phyloP scores from a whole-genome alignment of 2,888 invertebrate species.

The Oxytorus armatus region DNA sequence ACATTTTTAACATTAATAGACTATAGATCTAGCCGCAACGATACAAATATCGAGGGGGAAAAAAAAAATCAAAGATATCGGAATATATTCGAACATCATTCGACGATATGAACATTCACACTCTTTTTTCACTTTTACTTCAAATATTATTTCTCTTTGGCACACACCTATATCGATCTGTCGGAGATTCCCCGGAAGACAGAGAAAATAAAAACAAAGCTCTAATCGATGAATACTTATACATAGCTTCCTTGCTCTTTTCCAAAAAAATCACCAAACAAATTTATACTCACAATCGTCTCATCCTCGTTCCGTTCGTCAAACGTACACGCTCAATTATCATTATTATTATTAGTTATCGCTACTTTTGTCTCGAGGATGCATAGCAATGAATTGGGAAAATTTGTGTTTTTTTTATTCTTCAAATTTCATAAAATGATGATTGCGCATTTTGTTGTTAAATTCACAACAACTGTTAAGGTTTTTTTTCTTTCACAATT shows the following conservation, averaged over 20 bases:
- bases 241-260: not conserved
- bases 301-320: not conserved
- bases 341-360: slow-evolving; percentile 16
- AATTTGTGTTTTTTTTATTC: no score
- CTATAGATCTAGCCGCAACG: slow-evolving; percentile 46
- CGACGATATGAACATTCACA: slow-evolving; percentile 41
- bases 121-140: not conserved
- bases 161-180: slow-evolving; percentile 33
- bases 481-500: no score
- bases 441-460: no score
- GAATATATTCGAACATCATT: slow-evolving; percentile 4
- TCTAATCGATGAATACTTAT: not conserved
- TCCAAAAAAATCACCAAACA: no score
- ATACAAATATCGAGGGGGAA: slow-evolving; percentile 34
- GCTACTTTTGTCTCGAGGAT: slow-evolving; percentile 22
- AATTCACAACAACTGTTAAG: no score
- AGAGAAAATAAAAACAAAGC: slow-evolving; percentile 16
- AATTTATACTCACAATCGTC: slow-evolving; percentile 2
- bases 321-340: slow-evolving; percentile 14
- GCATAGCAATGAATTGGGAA: not conserved
- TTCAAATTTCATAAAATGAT: no score
- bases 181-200: slow-evolving; percentile 32
- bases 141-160: slow-evolving; percentile 51
- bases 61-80: slow-evolving; percentile 4
- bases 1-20: slow-evolving; percentile 51